These are phyloP conservation scores for Orchesellides sinensis DNA, from an alignment of 2,888 invertebrate species.

Conservation along the genomic window DNA sequence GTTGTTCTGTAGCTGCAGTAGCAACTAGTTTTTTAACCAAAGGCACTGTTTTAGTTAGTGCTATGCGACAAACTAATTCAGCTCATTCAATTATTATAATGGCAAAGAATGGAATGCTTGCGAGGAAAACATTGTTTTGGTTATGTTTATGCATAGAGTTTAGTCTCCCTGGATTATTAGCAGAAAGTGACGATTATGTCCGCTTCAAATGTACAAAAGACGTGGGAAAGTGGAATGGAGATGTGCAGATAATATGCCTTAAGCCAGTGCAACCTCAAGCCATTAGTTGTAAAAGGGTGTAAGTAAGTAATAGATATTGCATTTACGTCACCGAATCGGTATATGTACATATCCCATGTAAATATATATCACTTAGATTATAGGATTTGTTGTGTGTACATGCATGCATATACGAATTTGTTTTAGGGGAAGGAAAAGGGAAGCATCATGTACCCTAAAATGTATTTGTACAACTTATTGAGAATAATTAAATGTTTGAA, in stretches of 20 bases:
- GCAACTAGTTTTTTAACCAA: not conserved
- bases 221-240: conserved; percentile 7
- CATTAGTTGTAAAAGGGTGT: conserved; percentile 8
- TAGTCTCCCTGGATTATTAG: not conserved
- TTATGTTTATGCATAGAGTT: not conserved
- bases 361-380: not conserved
- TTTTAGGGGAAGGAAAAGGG: conserved; percentile 6
- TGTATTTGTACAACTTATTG: conserved; percentile 51
- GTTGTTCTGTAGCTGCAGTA: not conserved
- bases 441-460: conserved; percentile 4
- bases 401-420: not conserved
- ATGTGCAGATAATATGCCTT: conserved; percentile 22
- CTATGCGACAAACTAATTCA: not conserved
- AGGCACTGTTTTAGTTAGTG: not conserved
- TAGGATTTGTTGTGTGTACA: not conserved
- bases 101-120: not conserved
- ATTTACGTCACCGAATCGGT: not conserved
- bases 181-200: not conserved
- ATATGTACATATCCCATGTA: no score
- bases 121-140: not conserved
- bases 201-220: not conserved
- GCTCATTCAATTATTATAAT: not conserved
- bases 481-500: no score
- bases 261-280: not conserved
- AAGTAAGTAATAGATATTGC: conserved; percentile 14